phyloP scores from a whole-genome alignment of 2,797 vertebrate genomes.

The Mallotus villosus region DNA sequence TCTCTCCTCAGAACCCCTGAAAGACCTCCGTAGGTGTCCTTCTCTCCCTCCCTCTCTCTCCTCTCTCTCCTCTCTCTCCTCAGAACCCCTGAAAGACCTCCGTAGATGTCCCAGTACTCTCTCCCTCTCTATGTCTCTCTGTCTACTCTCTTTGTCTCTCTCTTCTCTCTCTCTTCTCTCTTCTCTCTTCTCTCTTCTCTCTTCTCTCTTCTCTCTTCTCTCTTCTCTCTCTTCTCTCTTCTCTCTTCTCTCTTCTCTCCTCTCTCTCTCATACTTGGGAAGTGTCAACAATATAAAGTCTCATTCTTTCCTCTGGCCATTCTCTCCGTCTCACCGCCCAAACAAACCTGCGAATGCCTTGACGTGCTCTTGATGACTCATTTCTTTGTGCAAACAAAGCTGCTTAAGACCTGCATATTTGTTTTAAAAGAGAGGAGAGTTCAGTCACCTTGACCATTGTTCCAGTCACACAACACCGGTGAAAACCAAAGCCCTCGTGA shows the following conservation, averaged over 20 bases:
- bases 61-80: constrained; percentile 49
- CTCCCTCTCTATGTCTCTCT: neutral
- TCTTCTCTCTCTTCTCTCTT: neutral
- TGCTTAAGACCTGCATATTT: neutral
- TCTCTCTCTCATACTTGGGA: neutral
- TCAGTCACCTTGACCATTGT: neutral
- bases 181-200: too few relatives aligned
- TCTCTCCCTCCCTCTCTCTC: neutral
- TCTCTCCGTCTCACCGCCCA: neutral
- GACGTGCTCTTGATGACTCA: neutral
- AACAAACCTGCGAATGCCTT: neutral
- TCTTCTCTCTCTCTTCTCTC: neutral
- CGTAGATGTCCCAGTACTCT: neutral
- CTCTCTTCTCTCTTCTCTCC: neutral
- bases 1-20: neutral
- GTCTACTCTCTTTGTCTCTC: neutral
- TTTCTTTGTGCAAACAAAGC: neutral
- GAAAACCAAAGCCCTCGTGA: neutral
- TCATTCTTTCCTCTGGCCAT: neutral
- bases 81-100: constrained; percentile 50
- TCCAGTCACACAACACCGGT: neutral
- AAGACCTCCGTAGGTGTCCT: neutral
- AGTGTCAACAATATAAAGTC: neutral
- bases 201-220: neutral
- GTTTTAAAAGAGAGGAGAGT: neutral